phyloP scores from a whole-genome alignment of 2,113 vertebrate species.

The Seriola quinqueradiata region DNA sequence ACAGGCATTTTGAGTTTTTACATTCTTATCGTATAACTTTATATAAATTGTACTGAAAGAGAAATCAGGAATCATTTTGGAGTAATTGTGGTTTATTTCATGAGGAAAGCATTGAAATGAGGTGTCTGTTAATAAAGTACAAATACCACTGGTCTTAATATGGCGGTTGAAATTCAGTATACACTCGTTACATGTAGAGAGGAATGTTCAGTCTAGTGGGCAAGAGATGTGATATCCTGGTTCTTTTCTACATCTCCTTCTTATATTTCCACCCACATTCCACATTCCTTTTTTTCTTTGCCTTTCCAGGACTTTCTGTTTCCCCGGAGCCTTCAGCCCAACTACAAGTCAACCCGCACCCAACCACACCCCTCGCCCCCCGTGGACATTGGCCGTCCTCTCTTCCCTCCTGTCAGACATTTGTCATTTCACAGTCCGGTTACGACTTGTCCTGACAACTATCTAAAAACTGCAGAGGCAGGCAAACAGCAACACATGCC shows the following conservation, averaged over 20 bases:
- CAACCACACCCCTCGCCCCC: slow-evolving; percentile 25
- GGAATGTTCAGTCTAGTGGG: not conserved
- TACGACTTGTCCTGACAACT: slow-evolving; percentile 31
- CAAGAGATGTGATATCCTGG: not conserved
- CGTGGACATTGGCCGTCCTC: slow-evolving; percentile 34
- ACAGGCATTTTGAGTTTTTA: not conserved
- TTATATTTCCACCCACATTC: not conserved
- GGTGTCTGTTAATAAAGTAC: too few species aligned
- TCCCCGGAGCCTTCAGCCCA: slow-evolving; percentile 68
- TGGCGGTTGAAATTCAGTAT: too few species aligned
- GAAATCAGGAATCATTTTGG: not conserved
- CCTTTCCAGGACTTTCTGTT: slow-evolving; percentile 82
- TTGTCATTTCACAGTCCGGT: slow-evolving; percentile 72
- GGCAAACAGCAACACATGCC: slow-evolving; percentile 43
- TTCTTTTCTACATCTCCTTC: not conserved
- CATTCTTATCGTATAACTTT: not conserved
- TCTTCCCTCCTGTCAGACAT: slow-evolving; percentile 77
- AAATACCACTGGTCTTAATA: not conserved
- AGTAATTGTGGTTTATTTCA: too few species aligned
- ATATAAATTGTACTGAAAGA: not conserved
- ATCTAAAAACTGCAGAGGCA: slow-evolving; percentile 18
- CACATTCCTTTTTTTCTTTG: not conserved
- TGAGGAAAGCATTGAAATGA: too few species aligned
- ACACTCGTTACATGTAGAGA: not conserved
- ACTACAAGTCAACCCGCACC: slow-evolving; percentile 31